Conservation (phyloP, 2,888 invertebrate species). For the Spodoptera picta region DNA sequence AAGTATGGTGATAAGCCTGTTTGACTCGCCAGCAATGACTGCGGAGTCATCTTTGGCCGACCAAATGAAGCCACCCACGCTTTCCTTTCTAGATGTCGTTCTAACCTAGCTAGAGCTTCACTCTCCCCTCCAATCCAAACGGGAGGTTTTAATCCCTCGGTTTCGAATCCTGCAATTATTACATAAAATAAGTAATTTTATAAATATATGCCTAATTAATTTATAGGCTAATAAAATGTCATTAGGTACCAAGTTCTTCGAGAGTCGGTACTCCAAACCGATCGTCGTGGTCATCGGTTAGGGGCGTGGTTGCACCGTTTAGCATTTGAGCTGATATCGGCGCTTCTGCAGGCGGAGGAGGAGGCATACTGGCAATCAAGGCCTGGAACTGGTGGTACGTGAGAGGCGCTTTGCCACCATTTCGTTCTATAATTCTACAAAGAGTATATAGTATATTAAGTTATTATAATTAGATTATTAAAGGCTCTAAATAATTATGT, state of each 20-base stretch:
- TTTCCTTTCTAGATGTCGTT: constrained; percentile 94
- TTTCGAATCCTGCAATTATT: constrained; percentile 91
- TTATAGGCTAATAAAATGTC: background rate
- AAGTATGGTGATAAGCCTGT: constrained; percentile 96
- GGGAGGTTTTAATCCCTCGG: constrained; percentile 91
- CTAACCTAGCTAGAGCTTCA: constrained; percentile 92
- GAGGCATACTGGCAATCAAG: constrained; percentile 92
- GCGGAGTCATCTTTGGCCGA: constrained; percentile 96
- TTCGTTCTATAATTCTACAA: constrained; percentile 93
- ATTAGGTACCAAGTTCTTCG: constrained; percentile 92
- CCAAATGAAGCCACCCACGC: constrained; percentile 97
- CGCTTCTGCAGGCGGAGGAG: constrained; percentile 91
- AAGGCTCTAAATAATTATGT: background rate
- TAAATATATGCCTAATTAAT: background rate
- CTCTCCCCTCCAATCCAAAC: constrained; percentile 95
- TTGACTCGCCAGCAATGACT: constrained; percentile 94
- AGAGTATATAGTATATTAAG: background rate
- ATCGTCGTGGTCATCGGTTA: constrained; percentile 93
- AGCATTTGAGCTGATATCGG: constrained; percentile 87
- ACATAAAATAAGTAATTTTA: background rate
- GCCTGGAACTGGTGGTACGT: constrained; percentile 96
- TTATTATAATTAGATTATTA: background rate
- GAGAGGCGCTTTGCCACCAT: constrained; percentile 94
- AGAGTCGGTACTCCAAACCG: constrained; percentile 95
- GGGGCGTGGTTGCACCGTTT: constrained; percentile 90